Conservation (phyloP, 2,113 vertebrate genomes). For the Campylomormyrus tamandua region DNA sequence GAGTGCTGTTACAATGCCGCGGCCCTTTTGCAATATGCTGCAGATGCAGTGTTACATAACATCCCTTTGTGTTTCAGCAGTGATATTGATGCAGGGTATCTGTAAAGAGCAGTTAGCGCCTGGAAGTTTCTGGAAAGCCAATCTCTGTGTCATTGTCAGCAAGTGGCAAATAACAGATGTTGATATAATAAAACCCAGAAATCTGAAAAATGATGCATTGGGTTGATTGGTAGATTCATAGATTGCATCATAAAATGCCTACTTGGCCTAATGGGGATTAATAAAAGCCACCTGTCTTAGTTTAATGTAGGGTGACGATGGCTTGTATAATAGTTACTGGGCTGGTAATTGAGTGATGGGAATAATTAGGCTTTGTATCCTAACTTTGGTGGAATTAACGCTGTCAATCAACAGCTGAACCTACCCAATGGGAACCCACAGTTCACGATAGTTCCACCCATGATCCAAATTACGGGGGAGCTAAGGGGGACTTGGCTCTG, state of each 20-base stretch:
- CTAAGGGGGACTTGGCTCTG: neutral
- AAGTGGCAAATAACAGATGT: neutral
- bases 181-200: neutral
- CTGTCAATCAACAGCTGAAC: neutral
- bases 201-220: neutral
- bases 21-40: neutral
- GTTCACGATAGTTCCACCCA: neutral
- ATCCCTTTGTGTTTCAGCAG: neutral
- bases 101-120: neutral
- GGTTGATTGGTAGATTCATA: neutral
- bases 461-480: neutral
- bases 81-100: neutral
- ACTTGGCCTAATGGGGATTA: neutral
- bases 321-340: neutral
- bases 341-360: neutral
- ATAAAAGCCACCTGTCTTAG: neutral
- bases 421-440: neutral
- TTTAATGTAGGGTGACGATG: neutral
- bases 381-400: neutral
- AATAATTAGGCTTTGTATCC: neutral
- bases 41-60: neutral
- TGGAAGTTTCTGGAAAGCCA: neutral
- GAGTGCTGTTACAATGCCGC: neutral
- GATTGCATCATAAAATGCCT: neutral
- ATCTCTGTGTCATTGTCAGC: neutral